Evolutionary conservation across 2,113 vertebrate genomes (phyloP).

Genomic region (Prochilodus magdalenae): DNA sequence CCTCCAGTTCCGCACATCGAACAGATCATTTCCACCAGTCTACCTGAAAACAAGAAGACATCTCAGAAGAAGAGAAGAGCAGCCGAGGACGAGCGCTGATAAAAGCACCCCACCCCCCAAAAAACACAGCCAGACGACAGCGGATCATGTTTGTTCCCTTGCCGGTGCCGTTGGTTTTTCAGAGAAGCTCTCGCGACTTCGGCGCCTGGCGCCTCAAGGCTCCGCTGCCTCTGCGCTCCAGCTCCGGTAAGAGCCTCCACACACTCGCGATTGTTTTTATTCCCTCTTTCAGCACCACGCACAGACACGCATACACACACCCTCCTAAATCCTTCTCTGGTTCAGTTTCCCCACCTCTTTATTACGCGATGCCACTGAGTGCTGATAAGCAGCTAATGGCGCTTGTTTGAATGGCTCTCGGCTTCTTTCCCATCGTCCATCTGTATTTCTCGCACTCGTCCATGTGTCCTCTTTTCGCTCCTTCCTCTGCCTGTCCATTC

Average conservation of each 20-base stretch:
- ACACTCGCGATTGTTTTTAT: slow-evolving; percentile 2
- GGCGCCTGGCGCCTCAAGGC: slow-evolving; percentile 85
- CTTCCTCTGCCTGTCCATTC: not conserved
- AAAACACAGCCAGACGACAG: slow-evolving; percentile 68
- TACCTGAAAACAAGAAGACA: slow-evolving; percentile 39
- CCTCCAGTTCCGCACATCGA: not conserved
- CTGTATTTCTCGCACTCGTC: not conserved
- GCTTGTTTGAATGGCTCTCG: not conserved
- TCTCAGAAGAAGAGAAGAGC: slow-evolving; percentile 59
- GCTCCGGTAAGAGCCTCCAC: slow-evolving; percentile 77
- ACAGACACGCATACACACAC: not conserved
- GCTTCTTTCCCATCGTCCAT: not conserved
- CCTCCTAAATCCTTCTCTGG: not conserved
- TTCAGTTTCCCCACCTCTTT: slow-evolving; percentile 1
- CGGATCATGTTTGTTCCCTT: slow-evolving; percentile 80
- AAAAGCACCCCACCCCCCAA: slow-evolving; percentile 33
- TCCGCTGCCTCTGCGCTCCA: slow-evolving; percentile 81
- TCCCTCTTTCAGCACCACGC: not conserved
- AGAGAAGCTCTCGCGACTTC: slow-evolving; percentile 85
- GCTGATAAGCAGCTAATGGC: slow-evolving; percentile 1
- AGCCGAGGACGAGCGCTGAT: slow-evolving; percentile 56
- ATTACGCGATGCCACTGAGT: not conserved
- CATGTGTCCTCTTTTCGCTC: slow-evolving; percentile 24
- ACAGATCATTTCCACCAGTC: slow-evolving; percentile 18
- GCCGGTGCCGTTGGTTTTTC: slow-evolving; percentile 84